These are phyloP conservation scores for Rhingia campestris DNA, from an alignment of 2,888 invertebrate species.

Conservation along the genomic window DNA sequence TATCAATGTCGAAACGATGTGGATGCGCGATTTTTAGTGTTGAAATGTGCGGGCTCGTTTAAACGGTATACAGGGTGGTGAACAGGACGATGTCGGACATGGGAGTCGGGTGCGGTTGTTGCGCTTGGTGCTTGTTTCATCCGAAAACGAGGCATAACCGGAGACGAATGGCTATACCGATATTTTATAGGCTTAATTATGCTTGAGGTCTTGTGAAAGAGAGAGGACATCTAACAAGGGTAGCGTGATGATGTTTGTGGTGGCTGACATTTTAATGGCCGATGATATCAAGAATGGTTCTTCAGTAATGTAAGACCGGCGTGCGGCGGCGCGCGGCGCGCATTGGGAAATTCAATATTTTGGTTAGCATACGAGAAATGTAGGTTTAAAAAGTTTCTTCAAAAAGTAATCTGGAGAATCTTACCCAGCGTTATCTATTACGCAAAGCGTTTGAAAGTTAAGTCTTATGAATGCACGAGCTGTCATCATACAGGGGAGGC, in stretches of 20 bases:
- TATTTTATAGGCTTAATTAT: neutral
- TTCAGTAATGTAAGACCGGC: too few relatives aligned
- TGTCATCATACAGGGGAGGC: too few relatives aligned
- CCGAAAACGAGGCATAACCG: neutral
- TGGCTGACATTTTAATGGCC: constrained; percentile 18
- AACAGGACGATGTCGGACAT: neutral
- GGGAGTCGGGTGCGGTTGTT: neutral
- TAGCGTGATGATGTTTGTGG: constrained; percentile 3
- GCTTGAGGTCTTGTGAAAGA: neutral
- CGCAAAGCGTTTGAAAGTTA: too few relatives aligned
- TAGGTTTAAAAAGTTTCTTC: too few relatives aligned
- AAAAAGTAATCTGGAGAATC: too few relatives aligned
- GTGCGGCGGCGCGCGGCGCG: too few relatives aligned
- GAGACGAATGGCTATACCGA: neutral
- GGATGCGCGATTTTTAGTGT: constrained; percentile 25
- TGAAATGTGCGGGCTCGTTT: constrained; percentile 5
- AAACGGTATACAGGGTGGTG: too few relatives aligned
- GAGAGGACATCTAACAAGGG: neutral
- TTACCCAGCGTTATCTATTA: too few relatives aligned
- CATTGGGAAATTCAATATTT: too few relatives aligned
- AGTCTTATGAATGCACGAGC: too few relatives aligned
- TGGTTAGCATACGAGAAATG: too few relatives aligned
- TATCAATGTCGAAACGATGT: constrained; percentile 20
- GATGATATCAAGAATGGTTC: neutral
- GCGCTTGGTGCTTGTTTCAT: constrained; percentile 5